Base-by-base conservation (phyloP, 2,113 vertebrate genomes). In the Chaetorhynchus papuensis region DNA sequence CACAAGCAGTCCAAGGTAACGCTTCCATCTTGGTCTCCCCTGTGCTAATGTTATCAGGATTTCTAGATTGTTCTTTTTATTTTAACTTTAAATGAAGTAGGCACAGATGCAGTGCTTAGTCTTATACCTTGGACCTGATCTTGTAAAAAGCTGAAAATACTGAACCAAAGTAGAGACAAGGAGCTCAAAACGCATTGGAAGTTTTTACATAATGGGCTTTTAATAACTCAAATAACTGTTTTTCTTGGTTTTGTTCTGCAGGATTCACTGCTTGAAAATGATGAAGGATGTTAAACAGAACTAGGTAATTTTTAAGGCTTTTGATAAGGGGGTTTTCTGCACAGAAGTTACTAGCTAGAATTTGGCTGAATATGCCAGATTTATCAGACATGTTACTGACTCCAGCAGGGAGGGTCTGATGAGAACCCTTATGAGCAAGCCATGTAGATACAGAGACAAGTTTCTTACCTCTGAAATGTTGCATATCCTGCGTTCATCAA, bases 321-420 rank as follows among this genome's bases (percentile, higher is more conserved):
- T 74, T 78, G 8, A 41, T 33, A 74, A 33, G 13, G 13, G 75
- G 4, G 1, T 50, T 91, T 68, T 54, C 41, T 59, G 82, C 44
- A 47, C 17, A 50, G 57, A 44, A 78, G 6, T 39, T 76, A 54
- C 11, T 63, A 37, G 26, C 20, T 74, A 68, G 27, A 84, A 41
- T 68, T 59, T 78, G 14, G 16, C 26, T 49, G 28, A 35, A 9
- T 26, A 27, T 11, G 3, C 52, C 57, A 47, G 23, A 3, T 61
- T 90, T 90, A 31, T 18, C 30, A 68, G 47, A 41, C 0, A 0
- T 23, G 22, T 42, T 86, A 45, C 24, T 30, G 26, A n/a, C 42
- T 66, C 35, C 26, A 45, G 37, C 1, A 4, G 20, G 10, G 19
- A 76, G 4, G 39, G 7, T 57, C 1, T 0, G 5, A 59, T 5